Evolutionary conservation across 1,140 invertebrate species (phyloP), one percentile per base, ranked within the genome.

Genomic region (Drosophila varians): DNA sequence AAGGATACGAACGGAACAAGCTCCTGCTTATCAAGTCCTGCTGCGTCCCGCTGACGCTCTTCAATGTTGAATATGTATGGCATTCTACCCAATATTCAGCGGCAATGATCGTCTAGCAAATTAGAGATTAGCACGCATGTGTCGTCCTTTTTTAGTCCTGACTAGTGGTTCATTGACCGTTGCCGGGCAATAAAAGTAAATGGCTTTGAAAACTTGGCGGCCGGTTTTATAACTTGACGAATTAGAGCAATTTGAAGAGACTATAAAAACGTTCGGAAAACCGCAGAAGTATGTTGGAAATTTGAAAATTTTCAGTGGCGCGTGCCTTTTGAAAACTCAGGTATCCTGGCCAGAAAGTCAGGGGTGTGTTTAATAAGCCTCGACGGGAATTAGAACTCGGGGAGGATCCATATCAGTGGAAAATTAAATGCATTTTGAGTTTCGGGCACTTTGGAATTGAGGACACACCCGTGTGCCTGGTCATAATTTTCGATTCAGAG

Each of bases 41-140:
- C 54, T 52, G 45, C 34, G 47, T 38, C 71, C 56, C 75, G 65
- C 79, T 71, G 79, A 23, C 57, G 14, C 38, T 16, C 36, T 62
- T 19, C 40, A 28, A 5, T 14, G 38, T 36, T 40, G 36, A 65
- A 47, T 58, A 72, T 38, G 51, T 40, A 49, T 42, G 42, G 42
- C 43, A 51, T 55, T 42, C 58, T 48, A 31, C 66, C 58, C 45
- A 42, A 31, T 52, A 40, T 12, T 49, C 71, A 12, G n/a, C 36
- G 16, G 36, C 36, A 42, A 71, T 72, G 82, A 87, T 82, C 82
- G 64, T 64, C 77, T 76, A 87, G 82, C 82, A 87, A 87, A 87
- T 87, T 87, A 82, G 82, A 87, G 82, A 87, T 87, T 87, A 87
- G 65, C 82, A 87, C 82, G 82, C 82, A 87, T 87, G 82, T 86